phyloP scores from a whole-genome alignment of 2,888 invertebrate species.

The Eristalis tenax region DNA sequence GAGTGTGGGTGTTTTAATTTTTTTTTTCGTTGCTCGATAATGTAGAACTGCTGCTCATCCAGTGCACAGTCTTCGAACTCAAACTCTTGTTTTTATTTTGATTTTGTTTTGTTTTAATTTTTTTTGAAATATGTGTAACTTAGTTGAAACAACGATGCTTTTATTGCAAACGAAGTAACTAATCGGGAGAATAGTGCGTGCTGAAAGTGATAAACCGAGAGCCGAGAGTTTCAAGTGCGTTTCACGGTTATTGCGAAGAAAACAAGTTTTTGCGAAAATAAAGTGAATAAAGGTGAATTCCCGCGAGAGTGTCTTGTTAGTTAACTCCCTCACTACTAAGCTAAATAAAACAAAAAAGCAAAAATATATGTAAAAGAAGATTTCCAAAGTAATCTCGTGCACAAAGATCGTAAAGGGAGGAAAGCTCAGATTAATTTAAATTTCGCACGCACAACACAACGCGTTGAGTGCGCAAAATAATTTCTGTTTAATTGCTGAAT shows the following conservation, averaged over 20 bases:
- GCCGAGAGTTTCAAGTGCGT: constrained; percentile 58
- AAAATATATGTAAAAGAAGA: background rate
- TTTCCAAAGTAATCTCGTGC: constrained; percentile 34
- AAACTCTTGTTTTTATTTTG: constrained; percentile 42
- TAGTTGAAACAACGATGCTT: background rate
- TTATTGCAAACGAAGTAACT: constrained; percentile 3
- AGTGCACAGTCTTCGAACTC: constrained; percentile 15
- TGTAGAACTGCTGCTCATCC: constrained; percentile 33
- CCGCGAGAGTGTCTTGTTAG: constrained; percentile 26
- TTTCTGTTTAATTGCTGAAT: background rate
- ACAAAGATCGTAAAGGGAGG: constrained; percentile 18
- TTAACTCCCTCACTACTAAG: constrained; percentile 38
- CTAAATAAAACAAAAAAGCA: background rate
- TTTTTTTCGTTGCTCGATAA: constrained; percentile 49
- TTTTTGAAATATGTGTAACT: constrained; percentile 13
- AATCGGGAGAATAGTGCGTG: constrained; percentile 15
- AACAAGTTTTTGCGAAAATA: constrained; percentile 64
- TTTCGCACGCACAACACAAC: constrained; percentile 18
- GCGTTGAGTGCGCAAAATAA: constrained; percentile 19
- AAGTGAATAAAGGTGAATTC: constrained; percentile 37
- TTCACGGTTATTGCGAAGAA: constrained; percentile 53
- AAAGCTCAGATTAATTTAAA: constrained; percentile 18
- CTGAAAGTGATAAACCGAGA: constrained; percentile 16
- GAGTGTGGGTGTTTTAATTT: constrained; percentile 45
- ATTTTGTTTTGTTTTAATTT: constrained; percentile 11